Evolutionary conservation across 2,113 vertebrate genomes (phyloP), one percentile per base, ranked within the genome.

Genomic region (Leptosomus discolor): DNA sequence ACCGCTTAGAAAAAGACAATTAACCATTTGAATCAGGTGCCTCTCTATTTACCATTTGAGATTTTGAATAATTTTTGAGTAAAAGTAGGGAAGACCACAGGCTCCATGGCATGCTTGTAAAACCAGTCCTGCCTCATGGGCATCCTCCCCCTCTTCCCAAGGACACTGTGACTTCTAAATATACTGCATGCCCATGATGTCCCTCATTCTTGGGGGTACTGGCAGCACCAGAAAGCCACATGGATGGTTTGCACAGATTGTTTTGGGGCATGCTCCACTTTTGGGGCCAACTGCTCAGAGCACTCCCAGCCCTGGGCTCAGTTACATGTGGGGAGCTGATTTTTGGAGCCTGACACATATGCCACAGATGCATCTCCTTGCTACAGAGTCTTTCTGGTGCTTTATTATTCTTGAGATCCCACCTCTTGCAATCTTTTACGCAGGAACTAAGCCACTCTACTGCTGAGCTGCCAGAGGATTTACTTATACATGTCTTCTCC

Each of bases 381-480:
- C 61, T 85, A 24, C 36, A 60, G 70, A 43, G 27, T 10, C 46
- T 51, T 77, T 45, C 51, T 79, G n/a, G 24, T 48, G 69, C 6
- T 93, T 79, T 78, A 14, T 64, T 75, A n/a, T 80, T 80, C 74
- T 70, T 60, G 63, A 95, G 80, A 56, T 85, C 84, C 75, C 60
- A 71, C 69, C 56, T 39, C 60, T 29, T 60, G 81, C 77, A 69
- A 36, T 86, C 82, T 63, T 69, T 64, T 15, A 48, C 41, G 54
- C 80, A 75, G 77, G 58, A 68, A 58, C 76, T 74, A 54, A 94
- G 89, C 37, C 91, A 70, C 71, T 58, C 77, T 50, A 45, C 81
- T 58, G 70, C 57, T 90, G 78, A 95, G 56, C 70, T 87, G 80
- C 81, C 90, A 85, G 75, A 79, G 70, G 78, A 94, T 92, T 92